phyloP scores from a whole-genome alignment of 2,113 vertebrate genomes.

The Nibea albiflora region DNA sequence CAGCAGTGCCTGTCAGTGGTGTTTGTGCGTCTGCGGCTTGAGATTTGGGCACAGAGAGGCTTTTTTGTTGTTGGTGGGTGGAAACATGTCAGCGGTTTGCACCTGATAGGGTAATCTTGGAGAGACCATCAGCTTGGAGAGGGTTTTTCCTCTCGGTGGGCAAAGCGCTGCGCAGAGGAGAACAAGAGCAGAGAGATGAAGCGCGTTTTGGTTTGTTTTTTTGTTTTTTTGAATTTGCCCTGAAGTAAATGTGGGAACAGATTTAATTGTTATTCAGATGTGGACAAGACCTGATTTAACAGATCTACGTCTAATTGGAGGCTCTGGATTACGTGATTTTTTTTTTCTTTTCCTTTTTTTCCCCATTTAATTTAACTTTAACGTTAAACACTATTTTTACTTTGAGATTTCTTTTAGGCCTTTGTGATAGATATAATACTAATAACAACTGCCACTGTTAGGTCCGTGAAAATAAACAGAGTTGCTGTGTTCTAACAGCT shows the following conservation, averaged over 20 bases:
- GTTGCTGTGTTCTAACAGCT: not conserved
- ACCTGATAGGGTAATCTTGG: conserved; percentile 87
- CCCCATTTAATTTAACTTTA: not conserved
- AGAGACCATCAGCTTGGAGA: conserved; percentile 78
- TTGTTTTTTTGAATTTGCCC: not conserved
- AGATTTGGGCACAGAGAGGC: conserved; percentile 84
- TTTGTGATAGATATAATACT: not conserved
- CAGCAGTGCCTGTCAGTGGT: conserved; percentile 80
- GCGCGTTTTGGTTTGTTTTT: conserved; percentile 1
- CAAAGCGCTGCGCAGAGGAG: conserved; percentile 50
- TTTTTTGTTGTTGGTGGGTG: conserved; percentile 86
- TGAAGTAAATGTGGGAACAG: not conserved
- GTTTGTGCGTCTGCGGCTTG: conserved; percentile 80
- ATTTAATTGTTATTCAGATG: not conserved
- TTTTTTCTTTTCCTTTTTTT: not conserved
- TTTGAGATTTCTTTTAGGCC: not conserved
- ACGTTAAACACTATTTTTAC: not conserved
- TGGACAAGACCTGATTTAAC: not conserved
- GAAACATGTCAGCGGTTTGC: conserved; percentile 88
- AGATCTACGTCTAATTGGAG: not conserved
- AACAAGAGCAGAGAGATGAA: conserved; percentile 9
- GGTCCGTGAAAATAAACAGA: not conserved
- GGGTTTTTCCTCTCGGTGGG: conserved; percentile 54
- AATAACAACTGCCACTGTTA: not conserved
- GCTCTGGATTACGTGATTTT: not conserved